Conservation (phyloP, 2,888 invertebrate species). For the Deilephila elpenor region DNA sequence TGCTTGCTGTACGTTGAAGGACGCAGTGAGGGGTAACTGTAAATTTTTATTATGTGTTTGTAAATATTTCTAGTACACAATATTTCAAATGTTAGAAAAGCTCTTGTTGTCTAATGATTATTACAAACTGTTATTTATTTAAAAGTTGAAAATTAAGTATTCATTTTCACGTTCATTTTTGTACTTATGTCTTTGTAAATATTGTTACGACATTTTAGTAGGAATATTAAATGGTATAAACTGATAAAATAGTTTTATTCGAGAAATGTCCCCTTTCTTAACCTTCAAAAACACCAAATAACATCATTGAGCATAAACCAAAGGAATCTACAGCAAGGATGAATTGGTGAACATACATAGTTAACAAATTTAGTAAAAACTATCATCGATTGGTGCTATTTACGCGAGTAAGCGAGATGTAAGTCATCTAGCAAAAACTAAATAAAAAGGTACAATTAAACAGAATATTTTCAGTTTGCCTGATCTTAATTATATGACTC, state of each 20-base stretch:
- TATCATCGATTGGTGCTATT: not conserved
- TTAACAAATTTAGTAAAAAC: not conserved
- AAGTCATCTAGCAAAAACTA: not conserved
- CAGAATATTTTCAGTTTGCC: too few relatives aligned
- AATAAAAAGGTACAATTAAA: not conserved
- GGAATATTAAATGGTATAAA: conserved; percentile 62
- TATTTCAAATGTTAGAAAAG: conserved; percentile 44
- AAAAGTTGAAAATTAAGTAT: conserved; percentile 58
- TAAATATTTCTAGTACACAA: conserved; percentile 22
- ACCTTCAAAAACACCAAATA: not conserved
- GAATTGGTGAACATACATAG: not conserved
- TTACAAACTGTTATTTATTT: conserved; percentile 76
- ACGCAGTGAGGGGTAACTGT: not conserved
- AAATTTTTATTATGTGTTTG: conserved; percentile 25
- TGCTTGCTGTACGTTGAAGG: conserved; percentile 21
- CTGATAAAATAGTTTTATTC: conserved; percentile 44
- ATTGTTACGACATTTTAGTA: conserved; percentile 70
- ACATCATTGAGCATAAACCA: too few relatives aligned
- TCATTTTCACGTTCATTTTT: conserved; percentile 63
- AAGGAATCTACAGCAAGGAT: not conserved
- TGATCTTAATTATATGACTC: too few relatives aligned
- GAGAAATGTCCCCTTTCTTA: not conserved
- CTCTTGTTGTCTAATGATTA: conserved; percentile 48
- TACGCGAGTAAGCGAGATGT: not conserved
- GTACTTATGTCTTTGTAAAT: conserved; percentile 66